Base-by-base conservation (phyloP, 2,888 invertebrate genomes). In the Tetheella fluctuosa region DNA sequence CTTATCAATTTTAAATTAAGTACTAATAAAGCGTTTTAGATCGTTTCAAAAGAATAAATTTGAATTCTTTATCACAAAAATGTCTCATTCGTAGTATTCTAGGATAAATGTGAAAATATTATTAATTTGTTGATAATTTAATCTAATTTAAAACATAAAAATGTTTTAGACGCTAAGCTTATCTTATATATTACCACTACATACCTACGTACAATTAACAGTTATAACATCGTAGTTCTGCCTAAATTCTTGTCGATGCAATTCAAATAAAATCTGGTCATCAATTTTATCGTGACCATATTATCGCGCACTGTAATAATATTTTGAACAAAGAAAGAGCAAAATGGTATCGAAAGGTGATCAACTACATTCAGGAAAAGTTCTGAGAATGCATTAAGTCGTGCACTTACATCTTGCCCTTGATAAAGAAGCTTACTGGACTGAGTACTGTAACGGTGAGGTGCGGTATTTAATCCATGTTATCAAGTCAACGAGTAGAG, bases 401-500 rank as follows among this genome's bases (percentile, higher is more conserved):
- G 23, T 55, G 54, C 54, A 25, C 28, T 54, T 28, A 23, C 20
- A 23, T 55, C 55, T 34, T 55, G 55, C 55, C 55, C 55, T 55
- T 37, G 20, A 55, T 55, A 23, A 37, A 55, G 28, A 23, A 34
- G 54, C 23, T 30, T 20, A 34, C 55, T 55, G 10, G 54, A n/a
- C n/a, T 37, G 6, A 23, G 37, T 55, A 34, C 15, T 20, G 54
- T 17, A 39, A n/a, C 39, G 39, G 15, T n/a, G 39, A 48, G 20
- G 7, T 20, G n/a, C 48, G 54, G 55, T 55, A 23, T 34, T 55
- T 55, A 23, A 55, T 37, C 7, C 23, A 4, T 20, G 15, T 23
- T 23, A 34, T 55, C 20, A 28, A 23, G 55, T 23, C 20, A 15
- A 17, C 34, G 13, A 34, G 34, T 34, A 34, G 13, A 34, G 48